These are phyloP conservation scores for Sinella curviseta DNA, from an alignment of 1,140 invertebrate genomes.

Conservation along the genomic window DNA sequence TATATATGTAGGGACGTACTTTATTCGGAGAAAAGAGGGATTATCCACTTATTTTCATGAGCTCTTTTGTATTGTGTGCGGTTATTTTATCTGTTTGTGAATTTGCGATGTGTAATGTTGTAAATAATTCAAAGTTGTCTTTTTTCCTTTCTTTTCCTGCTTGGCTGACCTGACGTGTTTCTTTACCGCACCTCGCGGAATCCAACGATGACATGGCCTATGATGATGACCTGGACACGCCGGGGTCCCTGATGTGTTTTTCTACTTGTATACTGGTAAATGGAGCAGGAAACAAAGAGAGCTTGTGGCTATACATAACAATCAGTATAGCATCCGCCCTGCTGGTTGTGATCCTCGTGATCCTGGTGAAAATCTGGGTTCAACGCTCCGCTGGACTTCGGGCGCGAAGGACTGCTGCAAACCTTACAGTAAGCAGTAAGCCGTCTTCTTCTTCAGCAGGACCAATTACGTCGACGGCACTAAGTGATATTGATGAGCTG, in stretches of 20 bases:
- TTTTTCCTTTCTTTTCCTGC: background rate
- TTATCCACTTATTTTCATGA: too few relatives aligned
- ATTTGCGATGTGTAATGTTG: background rate
- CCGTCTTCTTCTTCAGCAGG: conserved; percentile 34
- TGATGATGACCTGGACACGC: background rate
- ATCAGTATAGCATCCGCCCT: conserved; percentile 69
- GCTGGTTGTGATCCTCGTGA: conserved; percentile 65
- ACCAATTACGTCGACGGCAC: conserved; percentile 34
- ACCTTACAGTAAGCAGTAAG: conserved; percentile 23
- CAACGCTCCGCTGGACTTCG: conserved; percentile 20
- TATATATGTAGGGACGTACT: too few relatives aligned
- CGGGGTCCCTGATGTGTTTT: background rate
- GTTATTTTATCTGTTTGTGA: background rate
- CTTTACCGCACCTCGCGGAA: background rate
- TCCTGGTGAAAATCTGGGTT: conserved; percentile 52
- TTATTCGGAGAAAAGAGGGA: too few relatives aligned
- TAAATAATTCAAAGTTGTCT: conserved; percentile 23
- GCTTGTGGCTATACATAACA: conserved; percentile 73
- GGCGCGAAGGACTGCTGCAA: background rate
- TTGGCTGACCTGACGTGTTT: background rate
- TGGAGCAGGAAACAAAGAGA: conserved; percentile 70
- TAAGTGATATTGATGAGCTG: conserved; percentile 49
- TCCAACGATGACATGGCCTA: background rate
- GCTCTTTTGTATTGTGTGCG: too few relatives aligned
- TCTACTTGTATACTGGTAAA: background rate